A percentile compares a stretch with the other conserved stretches of the same genome.
Evolutionary conservation across 2,797 vertebrate species (phyloP).

Genomic region (Fringilla coelebs): DNA sequence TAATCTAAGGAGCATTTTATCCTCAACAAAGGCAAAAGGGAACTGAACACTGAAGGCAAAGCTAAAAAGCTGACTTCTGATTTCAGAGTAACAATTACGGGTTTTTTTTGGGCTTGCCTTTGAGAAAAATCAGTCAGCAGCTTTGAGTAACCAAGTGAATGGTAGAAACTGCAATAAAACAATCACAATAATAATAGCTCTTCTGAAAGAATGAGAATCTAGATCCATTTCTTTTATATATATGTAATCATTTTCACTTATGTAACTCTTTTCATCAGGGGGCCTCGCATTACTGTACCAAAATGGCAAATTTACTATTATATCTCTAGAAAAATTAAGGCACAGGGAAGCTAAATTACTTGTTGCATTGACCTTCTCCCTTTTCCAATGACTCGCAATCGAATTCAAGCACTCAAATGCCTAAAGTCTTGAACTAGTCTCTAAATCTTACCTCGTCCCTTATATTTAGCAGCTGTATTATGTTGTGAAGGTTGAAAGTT

Average conservation of each 20-base stretch:
- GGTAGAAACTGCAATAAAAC: constrained; percentile 38
- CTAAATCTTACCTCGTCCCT: not conserved
- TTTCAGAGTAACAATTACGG: constrained; percentile 1
- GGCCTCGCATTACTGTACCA: not conserved
- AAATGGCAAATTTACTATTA: constrained; percentile 19
- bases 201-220: constrained; percentile 17
- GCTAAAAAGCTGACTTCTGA: constrained; percentile 37
- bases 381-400: not conserved
- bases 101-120: constrained; percentile 8
- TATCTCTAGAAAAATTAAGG: constrained; percentile 23
- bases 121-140: constrained; percentile 47
- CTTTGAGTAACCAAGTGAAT: not conserved
- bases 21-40: not conserved
- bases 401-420: not conserved
- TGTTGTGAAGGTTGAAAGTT: not conserved
- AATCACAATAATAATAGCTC: constrained; percentile 16
- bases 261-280: constrained; percentile 2
- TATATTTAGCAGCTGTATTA: not conserved
- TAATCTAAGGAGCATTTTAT: not conserved
- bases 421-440: constrained; percentile 16
- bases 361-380: constrained; percentile 34
- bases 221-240: constrained; percentile 23
- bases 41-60: not conserved
- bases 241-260: constrained; percentile 16
- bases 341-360: constrained; percentile 1